Base-by-base conservation (phyloP, 2,888 invertebrate genomes). In the Zootermopsis nevadensis region DNA sequence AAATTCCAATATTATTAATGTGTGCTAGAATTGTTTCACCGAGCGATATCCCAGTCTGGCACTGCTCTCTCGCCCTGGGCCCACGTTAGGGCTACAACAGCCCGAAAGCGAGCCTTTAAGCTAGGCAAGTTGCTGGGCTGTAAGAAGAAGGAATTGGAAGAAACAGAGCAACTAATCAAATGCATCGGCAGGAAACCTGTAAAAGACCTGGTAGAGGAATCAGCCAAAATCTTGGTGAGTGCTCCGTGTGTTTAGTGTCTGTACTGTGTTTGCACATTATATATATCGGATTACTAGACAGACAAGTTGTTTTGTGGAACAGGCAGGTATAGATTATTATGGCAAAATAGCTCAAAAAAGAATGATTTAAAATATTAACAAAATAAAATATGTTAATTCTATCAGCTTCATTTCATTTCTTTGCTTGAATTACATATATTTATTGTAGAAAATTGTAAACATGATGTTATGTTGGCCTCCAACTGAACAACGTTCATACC, bases 21-120 rank as follows among this genome's bases (percentile, higher is more conserved):
- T 55, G 53, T 60, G 74, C 24, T 72, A 85, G 85, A 80, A n/a
- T 38, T 84, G 35, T 84, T 85, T 77, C 84, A 83, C 19, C 77
- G 76, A 35, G 85, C 81, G 15, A 80, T 85, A 3, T 85, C 85
- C 1, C 77, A 84, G 55, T 85, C 85, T 15, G 85, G 85, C 24
- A 85, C 84, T 31, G 85, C 85, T 19, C 79, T 85, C 30, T 82
- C 84, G 24, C 85, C 85, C 27, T 85, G 85, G 85, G 84, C 85
- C 15, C 27, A 84, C 0, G 82, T 85, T 30, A 42, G 67, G 4
- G 66, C 77, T 8, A 55, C 72, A 22, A 80, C 76, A 31, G 85
- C 85, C n/a, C 72, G 72, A 42, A 27, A 77, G 24, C 38, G 85
- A 19, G 85, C 85, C 27, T 69, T 84, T 83, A 83, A 80, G 60